These are phyloP conservation scores for Ametastegia equiseti DNA, from an alignment of 2,888 invertebrate genomes.

Conservation along the genomic window DNA sequence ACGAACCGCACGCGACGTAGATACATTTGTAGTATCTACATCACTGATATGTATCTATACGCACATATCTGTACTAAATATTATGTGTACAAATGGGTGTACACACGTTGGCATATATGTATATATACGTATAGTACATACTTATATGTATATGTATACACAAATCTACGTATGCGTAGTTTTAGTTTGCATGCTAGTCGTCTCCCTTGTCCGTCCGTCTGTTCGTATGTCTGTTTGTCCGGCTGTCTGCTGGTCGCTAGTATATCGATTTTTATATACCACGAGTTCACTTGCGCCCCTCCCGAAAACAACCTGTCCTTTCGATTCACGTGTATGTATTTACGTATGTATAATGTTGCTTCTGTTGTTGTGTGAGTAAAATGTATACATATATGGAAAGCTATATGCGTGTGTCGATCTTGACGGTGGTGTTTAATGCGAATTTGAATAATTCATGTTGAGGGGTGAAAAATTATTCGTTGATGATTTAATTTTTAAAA, in stretches of 20 bases:
- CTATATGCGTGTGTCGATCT: not conserved
- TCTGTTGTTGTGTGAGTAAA: too few relatives aligned
- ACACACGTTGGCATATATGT: not conserved
- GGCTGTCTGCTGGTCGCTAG: slow-evolving; percentile 13
- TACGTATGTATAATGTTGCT: too few relatives aligned
- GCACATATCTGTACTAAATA: too few relatives aligned
- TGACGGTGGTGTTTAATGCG: not conserved
- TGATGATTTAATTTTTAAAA: not conserved
- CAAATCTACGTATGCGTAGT: not conserved
- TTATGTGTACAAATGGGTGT: too few relatives aligned
- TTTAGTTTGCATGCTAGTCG: slow-evolving; percentile 20
- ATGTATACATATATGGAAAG: too few relatives aligned
- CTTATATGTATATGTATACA: not conserved
- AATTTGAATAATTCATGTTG: not conserved
- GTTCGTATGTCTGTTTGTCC: not conserved
- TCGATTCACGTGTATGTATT: not conserved
- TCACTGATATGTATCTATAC: too few relatives aligned
- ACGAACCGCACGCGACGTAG: too few relatives aligned
- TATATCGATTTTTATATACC: slow-evolving; percentile 31
- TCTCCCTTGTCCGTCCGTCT: not conserved
- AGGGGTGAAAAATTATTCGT: not conserved
- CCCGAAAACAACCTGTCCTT: slow-evolving; percentile 16
- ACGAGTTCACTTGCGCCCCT: not conserved
- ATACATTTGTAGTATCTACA: too few relatives aligned
- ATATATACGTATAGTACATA: not conserved